Percentiles rank a stretch among this genome's conserved stretches.
Conservation (phyloP, 2,888 invertebrate species). For the Diogma glabrata region DNA sequence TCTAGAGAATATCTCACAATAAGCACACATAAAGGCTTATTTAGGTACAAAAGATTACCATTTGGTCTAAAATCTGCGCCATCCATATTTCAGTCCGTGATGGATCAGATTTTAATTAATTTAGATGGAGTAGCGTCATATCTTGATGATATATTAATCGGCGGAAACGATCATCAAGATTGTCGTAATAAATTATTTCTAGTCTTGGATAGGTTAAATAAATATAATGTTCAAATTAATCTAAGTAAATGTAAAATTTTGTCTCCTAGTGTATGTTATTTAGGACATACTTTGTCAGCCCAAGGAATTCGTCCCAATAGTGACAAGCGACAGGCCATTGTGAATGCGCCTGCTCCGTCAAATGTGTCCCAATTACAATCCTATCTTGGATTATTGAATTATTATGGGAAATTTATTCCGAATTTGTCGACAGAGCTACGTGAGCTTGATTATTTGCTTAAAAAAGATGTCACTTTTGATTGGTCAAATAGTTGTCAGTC, state of each 20-base stretch:
- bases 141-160: conserved; percentile 18
- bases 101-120: too few relatives aligned
- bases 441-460: too few relatives aligned
- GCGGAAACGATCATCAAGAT: too few relatives aligned
- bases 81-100: conserved; percentile 15
- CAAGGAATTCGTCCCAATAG: not conserved
- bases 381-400: not conserved
- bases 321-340: not conserved
- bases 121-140: too few relatives aligned
- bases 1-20: conserved; percentile 22
- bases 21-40: conserved; percentile 20
- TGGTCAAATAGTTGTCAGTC: too few relatives aligned
- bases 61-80: conserved; percentile 18
- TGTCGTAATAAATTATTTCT: not conserved
- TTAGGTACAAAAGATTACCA: conserved; percentile 15
- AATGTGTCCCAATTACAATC: not conserved
- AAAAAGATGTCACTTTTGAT: too few relatives aligned
- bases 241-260: conserved; percentile 3
- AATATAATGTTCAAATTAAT: not conserved
- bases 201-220: not conserved
- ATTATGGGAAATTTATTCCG: too few relatives aligned
- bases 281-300: not conserved
- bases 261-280: not conserved
- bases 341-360: not conserved
- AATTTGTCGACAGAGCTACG: too few relatives aligned